Percentiles rank a stretch among this genome's conserved stretches.
Evolutionary conservation across 2,888 invertebrate species (phyloP).

Genomic region (Automeris io): DNA sequence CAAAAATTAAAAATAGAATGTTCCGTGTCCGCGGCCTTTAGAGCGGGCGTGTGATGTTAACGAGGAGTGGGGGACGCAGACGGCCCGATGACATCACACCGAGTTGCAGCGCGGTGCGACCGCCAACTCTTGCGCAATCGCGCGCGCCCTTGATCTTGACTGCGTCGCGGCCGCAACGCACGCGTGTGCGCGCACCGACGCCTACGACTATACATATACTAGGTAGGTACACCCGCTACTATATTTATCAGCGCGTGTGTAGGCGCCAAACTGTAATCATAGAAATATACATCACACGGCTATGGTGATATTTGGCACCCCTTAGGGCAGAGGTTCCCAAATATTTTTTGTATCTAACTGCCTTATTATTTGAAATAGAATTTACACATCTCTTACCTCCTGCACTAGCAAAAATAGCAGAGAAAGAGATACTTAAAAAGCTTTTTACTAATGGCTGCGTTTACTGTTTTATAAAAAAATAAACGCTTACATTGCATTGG

Average conservation of each 20-base stretch:
- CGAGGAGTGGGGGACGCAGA: conserved; percentile 43
- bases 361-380: too few species aligned
- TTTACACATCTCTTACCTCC: too few species aligned
- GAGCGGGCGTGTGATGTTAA: conserved; percentile 33
- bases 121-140: conserved; percentile 75
- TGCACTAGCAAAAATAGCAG: too few species aligned
- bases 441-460: too few species aligned
- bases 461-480: too few species aligned
- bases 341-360: too few species aligned
- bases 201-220: conserved; percentile 43
- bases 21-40: conserved; percentile 64
- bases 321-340: too few species aligned
- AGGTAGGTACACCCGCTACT: conserved; percentile 46
- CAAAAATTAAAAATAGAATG: conserved; percentile 56
- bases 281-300: conserved; percentile 43
- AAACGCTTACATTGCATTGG: too few species aligned
- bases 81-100: conserved; percentile 69
- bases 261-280: conserved; percentile 59
- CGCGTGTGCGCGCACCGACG: conserved; percentile 62
- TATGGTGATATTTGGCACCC: conserved; percentile 42
- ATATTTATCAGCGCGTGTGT: conserved; percentile 67
- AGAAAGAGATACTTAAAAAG: too few species aligned
- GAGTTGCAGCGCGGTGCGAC: conserved; percentile 65
- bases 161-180: conserved; percentile 69
- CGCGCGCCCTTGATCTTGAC: conserved; percentile 76